Evolutionary conservation across 2,888 invertebrate genomes (phyloP), one percentile per base, ranked within the genome.

Genomic region (Timema podura): DNA sequence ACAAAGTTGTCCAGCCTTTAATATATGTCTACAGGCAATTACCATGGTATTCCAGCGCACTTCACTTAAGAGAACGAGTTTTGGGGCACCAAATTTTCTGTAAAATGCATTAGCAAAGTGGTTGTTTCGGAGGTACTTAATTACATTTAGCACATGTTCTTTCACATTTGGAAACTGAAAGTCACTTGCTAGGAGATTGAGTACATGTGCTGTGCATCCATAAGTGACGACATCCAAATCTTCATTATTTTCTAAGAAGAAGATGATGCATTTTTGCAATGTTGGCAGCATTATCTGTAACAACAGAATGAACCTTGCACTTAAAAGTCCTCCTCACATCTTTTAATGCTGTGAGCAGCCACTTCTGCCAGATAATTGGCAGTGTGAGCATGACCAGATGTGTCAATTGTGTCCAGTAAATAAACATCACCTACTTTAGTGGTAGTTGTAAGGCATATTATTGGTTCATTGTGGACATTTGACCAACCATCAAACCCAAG

Each of bases 41-140:
- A 54, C 9, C 54, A 3, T 54, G n/a, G 54, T 54, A 54, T 11
- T 54, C 54, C n/a, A 54, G 54, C 54, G 5, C 2, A 54, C 54
- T 3, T 54, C 54, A 54, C 30, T 30, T 30, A 3, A 2, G 30
- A 30, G 30, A 30, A 30, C 30, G 30, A 30, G 30, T 30, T 30
- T 30, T 30, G 30, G 30, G 30, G 30, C 30, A 30, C 54, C 9
- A 54, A 7, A 54, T 54, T 54, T 7, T 54, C 54, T 54, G 54
- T 54, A 54, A 54, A n/a, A 54, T 54, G 54, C 54, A 54, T 54
- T 54, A 54, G 54, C 6, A 54, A 54, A 54, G 54, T 54, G 54
- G 6, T 54, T 54, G 54, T 54, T 54, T 54, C 54, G n/a, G n/a
- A 54, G 16, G 13, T 54, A 54, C 54, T 54, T 54, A 7, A 54